Base-by-base conservation (phyloP, 1,140 invertebrate genomes). In the Orius laevigatus region DNA sequence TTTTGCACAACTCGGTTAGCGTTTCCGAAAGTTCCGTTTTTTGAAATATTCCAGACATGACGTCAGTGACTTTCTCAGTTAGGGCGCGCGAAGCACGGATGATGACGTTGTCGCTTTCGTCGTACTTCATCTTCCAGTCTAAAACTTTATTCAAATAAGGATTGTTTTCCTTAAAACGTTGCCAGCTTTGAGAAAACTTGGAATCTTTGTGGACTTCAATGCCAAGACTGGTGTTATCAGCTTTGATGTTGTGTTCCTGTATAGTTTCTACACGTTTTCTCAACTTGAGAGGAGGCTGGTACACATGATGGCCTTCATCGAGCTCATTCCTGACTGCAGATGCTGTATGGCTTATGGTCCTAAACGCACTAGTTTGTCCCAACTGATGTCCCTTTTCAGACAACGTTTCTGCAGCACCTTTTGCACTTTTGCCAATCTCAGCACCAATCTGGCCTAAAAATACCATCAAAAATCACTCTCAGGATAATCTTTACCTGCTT, bases 161-260 rank as follows among this genome's bases (percentile, higher is more conserved):
- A 67, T 96, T 98, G 60, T 92, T 93, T 59, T 96, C 88, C 68
- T 95, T 96, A 59, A 98, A 98, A 62, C 92, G 82, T 67, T 97
- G 86, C 96, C 96, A 99, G 53, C 90, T 95, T 62, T 96, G 79
- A 68, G 85, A 91, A 75, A 96, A 96, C 65, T 67, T 70, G 0
- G 92, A 98, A 66, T 98, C 95, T 70, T 95, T 96, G 63, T 99
- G 95, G 15, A 99, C 65, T 65, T 94, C 90, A 45, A 99, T 70
- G 6, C 89, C 92, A 31, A 73, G 81, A 0, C 86, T 83, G 58
- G 94, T 82, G 20, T 76, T 72, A 62, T 93, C 88, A 1, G 85
- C 72, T 54, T 78, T 70, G 48, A 81, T 69, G 47, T 69, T 67
- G 53, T 73, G 73, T 40, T 73, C 70, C 46, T 78, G 73, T 15